phyloP scores from a whole-genome alignment of 2,888 invertebrate genomes.

The Hydropsyche betteni region DNA sequence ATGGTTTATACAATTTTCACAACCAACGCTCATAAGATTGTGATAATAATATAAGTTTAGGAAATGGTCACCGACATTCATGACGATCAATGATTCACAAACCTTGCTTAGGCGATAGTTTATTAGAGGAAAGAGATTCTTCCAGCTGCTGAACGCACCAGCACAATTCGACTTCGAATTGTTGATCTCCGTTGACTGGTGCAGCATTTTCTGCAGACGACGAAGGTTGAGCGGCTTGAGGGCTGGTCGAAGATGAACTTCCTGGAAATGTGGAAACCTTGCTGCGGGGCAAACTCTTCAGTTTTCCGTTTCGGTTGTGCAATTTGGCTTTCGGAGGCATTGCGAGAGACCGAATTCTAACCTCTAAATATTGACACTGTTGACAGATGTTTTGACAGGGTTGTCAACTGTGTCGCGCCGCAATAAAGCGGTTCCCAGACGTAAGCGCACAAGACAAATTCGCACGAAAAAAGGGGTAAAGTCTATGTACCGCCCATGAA shows the following conservation, averaged over 20 bases:
- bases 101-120: slow-evolving; percentile 69
- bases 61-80: neutral
- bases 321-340: slow-evolving; percentile 52
- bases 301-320: slow-evolving; percentile 51
- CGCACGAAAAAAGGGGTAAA: too few species aligned
- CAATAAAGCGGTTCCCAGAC: too few species aligned
- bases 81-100: neutral
- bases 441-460: too few species aligned
- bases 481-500: too few species aligned
- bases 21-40: too few species aligned
- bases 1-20: too few species aligned
- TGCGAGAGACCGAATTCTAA: neutral
- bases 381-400: too few species aligned
- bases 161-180: slow-evolving; percentile 79
- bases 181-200: slow-evolving; percentile 66
- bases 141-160: slow-evolving; percentile 84
- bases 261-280: neutral
- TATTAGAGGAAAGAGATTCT: slow-evolving; percentile 67
- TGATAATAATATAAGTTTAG: neutral
- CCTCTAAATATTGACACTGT: too few species aligned
- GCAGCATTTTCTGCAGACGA: slow-evolving; percentile 25
- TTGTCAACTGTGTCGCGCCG: too few species aligned
- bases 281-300: slow-evolving; percentile 50
- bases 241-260: slow-evolving; percentile 2
- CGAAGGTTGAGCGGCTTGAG: neutral